phyloP scores from a whole-genome alignment of 2,888 invertebrate genomes.

The Beris morrisii region DNA sequence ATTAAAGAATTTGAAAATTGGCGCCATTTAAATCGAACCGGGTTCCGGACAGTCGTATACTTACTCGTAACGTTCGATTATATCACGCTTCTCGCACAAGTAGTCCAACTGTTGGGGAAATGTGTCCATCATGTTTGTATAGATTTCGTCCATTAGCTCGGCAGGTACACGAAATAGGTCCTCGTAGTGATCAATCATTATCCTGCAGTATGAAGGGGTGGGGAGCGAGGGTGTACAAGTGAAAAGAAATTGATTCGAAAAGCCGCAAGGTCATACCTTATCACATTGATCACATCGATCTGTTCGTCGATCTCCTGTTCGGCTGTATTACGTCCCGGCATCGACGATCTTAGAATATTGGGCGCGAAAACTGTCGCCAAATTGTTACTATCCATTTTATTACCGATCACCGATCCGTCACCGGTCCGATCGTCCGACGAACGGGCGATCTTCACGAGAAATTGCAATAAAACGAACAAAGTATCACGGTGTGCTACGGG shows the following conservation, averaged over 20 bases:
- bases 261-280: slow-evolving; percentile 60
- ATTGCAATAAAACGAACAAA: slow-evolving; percentile 71
- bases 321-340: slow-evolving; percentile 42
- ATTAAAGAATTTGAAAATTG: not conserved
- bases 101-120: slow-evolving; percentile 80
- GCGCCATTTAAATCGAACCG: too few relatives aligned
- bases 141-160: slow-evolving; percentile 82
- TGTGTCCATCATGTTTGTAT: slow-evolving; percentile 80
- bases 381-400: slow-evolving; percentile 93
- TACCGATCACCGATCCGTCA: slow-evolving; percentile 61
- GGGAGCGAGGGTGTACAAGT: too few relatives aligned
- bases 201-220: slow-evolving; percentile 47
- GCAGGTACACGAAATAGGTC: slow-evolving; percentile 76
- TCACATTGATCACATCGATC: slow-evolving; percentile 87
- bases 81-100: slow-evolving; percentile 54
- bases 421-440: slow-evolving; percentile 47
- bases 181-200: slow-evolving; percentile 72
- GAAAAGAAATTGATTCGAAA: not conserved
- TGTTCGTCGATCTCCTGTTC: slow-evolving; percentile 65
- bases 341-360: slow-evolving; percentile 80
- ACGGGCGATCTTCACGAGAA: slow-evolving; percentile 66
- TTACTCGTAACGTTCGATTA: slow-evolving; percentile 41
- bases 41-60: not conserved
- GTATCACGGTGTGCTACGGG: slow-evolving; percentile 90
- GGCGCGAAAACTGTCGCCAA: slow-evolving; percentile 93